Percentiles rank a stretch among this genome's conserved stretches.
phyloP scores from a whole-genome alignment of 2,113 vertebrate species.

The Noctilio leporinus region DNA sequence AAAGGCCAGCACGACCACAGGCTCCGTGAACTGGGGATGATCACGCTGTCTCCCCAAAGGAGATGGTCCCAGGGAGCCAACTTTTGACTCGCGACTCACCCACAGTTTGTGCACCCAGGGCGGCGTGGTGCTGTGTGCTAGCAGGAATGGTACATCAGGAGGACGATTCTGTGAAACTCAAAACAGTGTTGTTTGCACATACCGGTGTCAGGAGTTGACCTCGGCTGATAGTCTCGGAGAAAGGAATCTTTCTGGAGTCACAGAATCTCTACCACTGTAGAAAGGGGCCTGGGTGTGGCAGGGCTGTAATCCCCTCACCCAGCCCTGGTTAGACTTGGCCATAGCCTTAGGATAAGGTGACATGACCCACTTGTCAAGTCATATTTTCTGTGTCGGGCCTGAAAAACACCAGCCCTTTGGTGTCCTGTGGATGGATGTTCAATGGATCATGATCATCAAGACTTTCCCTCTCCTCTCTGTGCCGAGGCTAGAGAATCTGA shows the following conservation, averaged over 20 bases:
- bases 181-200: background rate
- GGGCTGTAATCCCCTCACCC: background rate
- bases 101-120: background rate
- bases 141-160: slow-evolving; percentile 47
- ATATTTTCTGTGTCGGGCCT: background rate
- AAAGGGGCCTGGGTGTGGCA: background rate
- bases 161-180: background rate
- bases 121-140: background rate
- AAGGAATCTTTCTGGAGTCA: background rate
- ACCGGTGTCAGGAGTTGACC: background rate
- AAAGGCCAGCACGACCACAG: slow-evolving; percentile 39
- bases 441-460: rapidly evolving
- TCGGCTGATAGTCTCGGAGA: background rate
- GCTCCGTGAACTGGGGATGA: background rate
- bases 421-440: background rate
- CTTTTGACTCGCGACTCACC: background rate
- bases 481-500: background rate
- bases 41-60: background rate
- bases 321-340: background rate
- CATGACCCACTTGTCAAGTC: background rate
- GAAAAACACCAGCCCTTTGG: background rate
- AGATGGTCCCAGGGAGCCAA: background rate
- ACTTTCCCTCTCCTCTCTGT: background rate
- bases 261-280: background rate
- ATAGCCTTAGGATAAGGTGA: background rate